These are phyloP conservation scores for Ariopsis seemanni DNA, from an alignment of 2,113 vertebrate species.

Conservation along the genomic window DNA sequence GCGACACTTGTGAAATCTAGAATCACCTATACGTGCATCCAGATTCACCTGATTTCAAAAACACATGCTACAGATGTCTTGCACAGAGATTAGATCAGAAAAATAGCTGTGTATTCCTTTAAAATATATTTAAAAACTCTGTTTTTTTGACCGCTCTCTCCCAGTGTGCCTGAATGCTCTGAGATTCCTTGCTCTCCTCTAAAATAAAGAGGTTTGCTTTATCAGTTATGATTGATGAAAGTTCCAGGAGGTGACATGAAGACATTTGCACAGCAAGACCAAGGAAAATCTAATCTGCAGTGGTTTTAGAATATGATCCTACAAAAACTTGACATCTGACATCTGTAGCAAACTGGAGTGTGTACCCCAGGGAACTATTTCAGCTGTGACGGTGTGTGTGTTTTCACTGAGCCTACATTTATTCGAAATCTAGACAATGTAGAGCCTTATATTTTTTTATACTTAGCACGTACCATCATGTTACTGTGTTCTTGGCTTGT, in stretches of 20 bases:
- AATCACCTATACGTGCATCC: too few relatives aligned
- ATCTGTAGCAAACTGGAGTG: slow-evolving; percentile 35
- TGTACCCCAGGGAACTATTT: slow-evolving; percentile 20
- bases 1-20: too few relatives aligned
- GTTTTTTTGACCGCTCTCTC: not conserved
- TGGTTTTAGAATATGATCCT: not conserved
- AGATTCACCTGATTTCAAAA: too few relatives aligned
- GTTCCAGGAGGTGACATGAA: not conserved
- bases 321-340: slow-evolving; percentile 22
- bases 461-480: not conserved
- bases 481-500: slow-evolving; percentile 8
- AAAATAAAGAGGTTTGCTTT: not conserved
- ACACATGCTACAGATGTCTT: not conserved
- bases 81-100: not conserved
- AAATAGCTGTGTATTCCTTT: not conserved
- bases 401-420: slow-evolving; percentile 32
- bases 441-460: slow-evolving; percentile 23
- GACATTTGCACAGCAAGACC: slow-evolving; percentile 9
- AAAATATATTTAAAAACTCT: not conserved
- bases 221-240: not conserved
- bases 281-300: not conserved
- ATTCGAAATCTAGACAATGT: slow-evolving; percentile 23
- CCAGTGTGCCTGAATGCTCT: not conserved
- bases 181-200: not conserved
- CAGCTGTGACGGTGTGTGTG: slow-evolving; percentile 29